phyloP scores from a whole-genome alignment of 2,797 vertebrate genomes.

The Bovichtus variegatus region DNA sequence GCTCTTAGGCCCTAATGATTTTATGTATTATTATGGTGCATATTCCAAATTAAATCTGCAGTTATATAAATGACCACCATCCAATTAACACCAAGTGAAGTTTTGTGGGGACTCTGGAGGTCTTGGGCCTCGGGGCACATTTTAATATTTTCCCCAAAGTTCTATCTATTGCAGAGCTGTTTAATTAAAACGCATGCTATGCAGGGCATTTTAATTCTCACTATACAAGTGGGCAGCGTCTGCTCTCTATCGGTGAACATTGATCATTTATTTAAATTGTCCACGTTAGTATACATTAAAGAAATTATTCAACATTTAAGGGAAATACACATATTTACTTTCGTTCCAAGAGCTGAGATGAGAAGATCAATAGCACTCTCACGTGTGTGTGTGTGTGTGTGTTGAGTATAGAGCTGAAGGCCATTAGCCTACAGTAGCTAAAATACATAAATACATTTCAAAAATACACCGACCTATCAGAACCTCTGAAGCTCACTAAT shows the following conservation, averaged over 20 bases:
- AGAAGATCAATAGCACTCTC: neutral
- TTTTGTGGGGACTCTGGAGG: neutral
- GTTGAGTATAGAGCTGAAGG: no score
- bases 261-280: neutral
- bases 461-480: neutral
- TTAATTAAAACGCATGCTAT: neutral
- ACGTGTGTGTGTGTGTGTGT: no score
- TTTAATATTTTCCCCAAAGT: neutral
- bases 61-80: neutral
- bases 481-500: no score
- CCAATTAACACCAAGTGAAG: neutral
- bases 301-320: no score
- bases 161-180: neutral
- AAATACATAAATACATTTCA: neutral
- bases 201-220: neutral
- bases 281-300: neutral
- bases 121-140: neutral
- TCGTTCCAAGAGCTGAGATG: no score
- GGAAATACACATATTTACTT: no score
- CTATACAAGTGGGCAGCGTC: no score
- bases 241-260: no score
- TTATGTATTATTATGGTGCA: neutral
- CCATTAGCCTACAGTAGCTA: neutral
- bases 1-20: neutral
- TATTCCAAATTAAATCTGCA: neutral